Evolutionary conservation across 2,113 vertebrate genomes (phyloP).

Genomic region (Limanda limanda): DNA sequence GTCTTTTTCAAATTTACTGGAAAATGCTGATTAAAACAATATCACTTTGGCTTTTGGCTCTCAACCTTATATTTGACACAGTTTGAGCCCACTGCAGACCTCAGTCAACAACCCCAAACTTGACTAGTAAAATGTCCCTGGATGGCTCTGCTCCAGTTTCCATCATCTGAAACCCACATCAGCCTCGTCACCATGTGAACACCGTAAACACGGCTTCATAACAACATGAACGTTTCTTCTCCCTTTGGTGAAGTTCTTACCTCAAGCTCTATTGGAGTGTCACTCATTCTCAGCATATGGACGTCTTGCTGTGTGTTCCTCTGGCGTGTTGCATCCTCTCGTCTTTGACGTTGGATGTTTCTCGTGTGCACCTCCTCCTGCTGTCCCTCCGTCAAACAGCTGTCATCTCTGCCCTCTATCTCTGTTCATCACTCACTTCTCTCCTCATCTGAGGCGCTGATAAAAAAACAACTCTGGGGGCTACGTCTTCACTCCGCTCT

Average conservation of each 20-base stretch:
- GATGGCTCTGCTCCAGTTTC: slow-evolving; percentile 20
- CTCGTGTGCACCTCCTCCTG: slow-evolving; percentile 36
- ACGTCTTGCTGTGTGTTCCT: slow-evolving; percentile 31
- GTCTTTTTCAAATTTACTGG: background rate
- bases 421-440: slow-evolving; percentile 72
- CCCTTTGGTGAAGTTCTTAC: slow-evolving; percentile 57
- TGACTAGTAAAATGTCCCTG: background rate
- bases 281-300: slow-evolving; percentile 70
- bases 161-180: slow-evolving; percentile 8
- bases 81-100: background rate
- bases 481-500: slow-evolving; percentile 26
- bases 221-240: background rate
- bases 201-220: slow-evolving; percentile 15
- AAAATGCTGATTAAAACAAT: slow-evolving; percentile 14
- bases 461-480: slow-evolving; percentile 66
- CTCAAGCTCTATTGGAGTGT: slow-evolving; percentile 64
- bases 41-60: background rate
- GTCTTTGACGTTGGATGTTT: slow-evolving; percentile 24
- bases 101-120: background rate
- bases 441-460: slow-evolving; percentile 70
- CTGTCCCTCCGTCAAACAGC: slow-evolving; percentile 57
- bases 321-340: slow-evolving; percentile 35
- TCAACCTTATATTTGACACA: background rate
- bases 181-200: background rate
- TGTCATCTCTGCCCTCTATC: slow-evolving; percentile 75